These are phyloP conservation scores for Mormyrus lacerda DNA, from an alignment of 2,113 vertebrate genomes.

Conservation along the genomic window DNA sequence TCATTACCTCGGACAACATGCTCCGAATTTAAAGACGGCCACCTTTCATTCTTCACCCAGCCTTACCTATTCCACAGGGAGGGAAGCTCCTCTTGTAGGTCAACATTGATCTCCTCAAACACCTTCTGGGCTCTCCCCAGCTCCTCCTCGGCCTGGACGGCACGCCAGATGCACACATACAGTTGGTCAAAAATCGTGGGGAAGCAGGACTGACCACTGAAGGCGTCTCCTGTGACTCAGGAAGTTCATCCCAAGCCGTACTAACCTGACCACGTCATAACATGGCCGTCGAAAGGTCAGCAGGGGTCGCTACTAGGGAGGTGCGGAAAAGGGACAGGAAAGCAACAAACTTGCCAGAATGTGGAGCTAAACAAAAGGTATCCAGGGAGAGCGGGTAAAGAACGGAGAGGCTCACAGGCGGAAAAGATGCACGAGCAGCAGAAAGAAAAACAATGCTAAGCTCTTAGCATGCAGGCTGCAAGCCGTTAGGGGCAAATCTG, in stretches of 20 bases:
- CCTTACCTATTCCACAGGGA: constrained; percentile 85
- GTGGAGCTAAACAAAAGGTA: background rate
- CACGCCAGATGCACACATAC: constrained; percentile 17
- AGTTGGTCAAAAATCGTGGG: background rate
- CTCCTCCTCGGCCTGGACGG: constrained; percentile 85
- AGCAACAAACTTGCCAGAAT: background rate
- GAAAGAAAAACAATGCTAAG: background rate
- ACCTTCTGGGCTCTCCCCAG: constrained; percentile 92
- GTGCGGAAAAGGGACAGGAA: background rate
- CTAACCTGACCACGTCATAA: background rate
- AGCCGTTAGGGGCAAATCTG: background rate
- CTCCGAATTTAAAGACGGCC: background rate
- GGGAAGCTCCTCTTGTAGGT: constrained; percentile 92
- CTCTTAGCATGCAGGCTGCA: background rate
- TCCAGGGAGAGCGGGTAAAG: background rate
- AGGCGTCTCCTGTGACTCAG: background rate
- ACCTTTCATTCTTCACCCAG: background rate
- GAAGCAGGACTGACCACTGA: background rate
- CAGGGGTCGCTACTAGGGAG: background rate
- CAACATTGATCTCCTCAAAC: constrained; percentile 93
- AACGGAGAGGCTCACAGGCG: background rate
- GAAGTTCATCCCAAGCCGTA: background rate
- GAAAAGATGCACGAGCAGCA: background rate
- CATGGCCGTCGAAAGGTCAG: background rate
- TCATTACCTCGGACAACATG: background rate